Evolutionary conservation across 2,797 vertebrate species (phyloP).

Genomic region (Miichthys miiuy): DNA sequence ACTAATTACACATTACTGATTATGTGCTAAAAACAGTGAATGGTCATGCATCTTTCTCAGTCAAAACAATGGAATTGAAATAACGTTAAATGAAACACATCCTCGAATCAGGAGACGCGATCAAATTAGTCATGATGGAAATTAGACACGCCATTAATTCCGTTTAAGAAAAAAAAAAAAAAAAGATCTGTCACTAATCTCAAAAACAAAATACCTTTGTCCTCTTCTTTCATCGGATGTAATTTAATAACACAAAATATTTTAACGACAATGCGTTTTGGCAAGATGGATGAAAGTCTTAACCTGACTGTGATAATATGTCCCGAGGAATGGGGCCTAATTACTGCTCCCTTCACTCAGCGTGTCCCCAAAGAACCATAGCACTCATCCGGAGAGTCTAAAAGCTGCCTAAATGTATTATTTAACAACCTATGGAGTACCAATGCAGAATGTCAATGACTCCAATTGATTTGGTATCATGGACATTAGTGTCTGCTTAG

Average conservation of each 20-base stretch:
- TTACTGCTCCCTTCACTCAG: constrained; percentile 17
- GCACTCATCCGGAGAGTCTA: constrained; percentile 14
- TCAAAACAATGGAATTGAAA: constrained; percentile 60
- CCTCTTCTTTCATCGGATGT: neutral
- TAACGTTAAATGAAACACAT: constrained; percentile 45
- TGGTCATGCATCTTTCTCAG: constrained; percentile 52
- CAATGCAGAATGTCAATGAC: constrained; percentile 62
- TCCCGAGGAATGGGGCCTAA: constrained; percentile 19
- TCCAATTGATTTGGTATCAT: constrained; percentile 50
- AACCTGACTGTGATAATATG: constrained; percentile 3
- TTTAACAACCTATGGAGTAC: constrained; percentile 38
- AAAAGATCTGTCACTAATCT: constrained; percentile 35
- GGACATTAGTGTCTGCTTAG: constrained; percentile 54
- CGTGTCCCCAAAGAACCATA: constrained; percentile 37
- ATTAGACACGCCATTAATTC: constrained; percentile 50
- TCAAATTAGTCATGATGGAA: constrained; percentile 62
- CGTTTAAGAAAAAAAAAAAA: neutral
- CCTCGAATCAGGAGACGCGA: constrained; percentile 25
- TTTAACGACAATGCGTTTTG: neutral
- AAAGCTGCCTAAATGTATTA: constrained; percentile 48
- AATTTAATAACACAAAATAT: constrained; percentile 20
- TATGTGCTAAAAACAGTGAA: constrained; percentile 60
- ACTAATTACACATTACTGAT: constrained; percentile 73
- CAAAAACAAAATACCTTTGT: constrained; percentile 34
- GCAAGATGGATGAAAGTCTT: constrained; percentile 4